A percentile compares a stretch with the other conserved stretches of the same genome.
Evolutionary conservation across 1,140 invertebrate genomes (phyloP).

Genomic region (Heliconius congener): DNA sequence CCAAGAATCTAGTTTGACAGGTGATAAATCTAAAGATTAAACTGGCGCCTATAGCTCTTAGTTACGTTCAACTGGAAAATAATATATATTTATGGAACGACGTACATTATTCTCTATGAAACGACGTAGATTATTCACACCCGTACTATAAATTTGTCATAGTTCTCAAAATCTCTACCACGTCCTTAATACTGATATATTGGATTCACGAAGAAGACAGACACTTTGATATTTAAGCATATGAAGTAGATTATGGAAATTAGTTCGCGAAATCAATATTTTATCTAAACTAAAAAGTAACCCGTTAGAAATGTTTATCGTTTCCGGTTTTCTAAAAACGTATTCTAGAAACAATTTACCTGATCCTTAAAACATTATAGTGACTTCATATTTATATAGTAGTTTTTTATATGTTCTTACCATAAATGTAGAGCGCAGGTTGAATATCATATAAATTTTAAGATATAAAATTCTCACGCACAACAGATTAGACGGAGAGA

Average conservation of each 20-base stretch:
- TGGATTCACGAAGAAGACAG: background rate
- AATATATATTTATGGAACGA: slow-evolving; percentile 42
- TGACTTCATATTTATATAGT: background rate
- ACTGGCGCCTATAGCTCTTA: slow-evolving; percentile 49
- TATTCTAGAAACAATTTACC: background rate
- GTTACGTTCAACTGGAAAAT: slow-evolving; percentile 48
- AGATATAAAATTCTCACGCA: background rate
- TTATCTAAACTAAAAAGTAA: background rate
- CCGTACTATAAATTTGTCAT: slow-evolving; percentile 43
- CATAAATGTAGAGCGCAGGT: background rate
- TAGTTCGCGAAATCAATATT: slow-evolving; percentile 12
- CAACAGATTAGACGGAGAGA: too few relatives aligned
- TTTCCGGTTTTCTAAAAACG: slow-evolving; percentile 7
- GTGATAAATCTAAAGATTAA: slow-evolving; percentile 52
- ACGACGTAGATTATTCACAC: slow-evolving; percentile 44
- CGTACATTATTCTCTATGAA: too few relatives aligned
- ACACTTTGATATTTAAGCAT: background rate
- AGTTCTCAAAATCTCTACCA: slow-evolving; percentile 25
- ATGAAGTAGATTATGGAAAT: slow-evolving; percentile 16
- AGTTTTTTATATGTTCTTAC: background rate
- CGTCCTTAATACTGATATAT: slow-evolving; percentile 17
- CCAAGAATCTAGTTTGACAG: slow-evolving; percentile 36
- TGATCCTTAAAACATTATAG: background rate
- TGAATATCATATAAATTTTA: background rate
- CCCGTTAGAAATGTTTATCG: background rate